Percentiles rank a stretch among this genome's conserved stretches.
These are phyloP conservation scores for Echiichthys vipera DNA, from an alignment of 2,797 vertebrate species.

Conservation along the genomic window DNA sequence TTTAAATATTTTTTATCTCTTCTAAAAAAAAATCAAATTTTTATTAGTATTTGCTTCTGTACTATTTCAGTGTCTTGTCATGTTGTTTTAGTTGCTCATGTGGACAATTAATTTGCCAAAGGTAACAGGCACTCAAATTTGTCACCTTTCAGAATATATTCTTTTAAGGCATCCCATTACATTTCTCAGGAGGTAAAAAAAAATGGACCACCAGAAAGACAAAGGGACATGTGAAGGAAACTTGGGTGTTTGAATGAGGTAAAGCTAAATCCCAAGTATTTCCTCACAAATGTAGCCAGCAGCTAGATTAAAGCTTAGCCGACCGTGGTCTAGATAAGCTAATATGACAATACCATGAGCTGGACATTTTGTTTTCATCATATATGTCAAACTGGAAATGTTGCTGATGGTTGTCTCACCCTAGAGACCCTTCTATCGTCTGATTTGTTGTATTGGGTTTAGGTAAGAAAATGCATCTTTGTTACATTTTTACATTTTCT, in stretches of 20 bases:
- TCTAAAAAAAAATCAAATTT: not conserved
- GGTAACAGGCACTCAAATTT: conserved; percentile 3
- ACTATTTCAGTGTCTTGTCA: not conserved
- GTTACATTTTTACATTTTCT: not conserved
- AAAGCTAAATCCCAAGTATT: conserved; percentile 45
- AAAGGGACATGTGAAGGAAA: conserved; percentile 50
- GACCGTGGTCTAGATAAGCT: conserved; percentile 8
- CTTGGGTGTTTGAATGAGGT: conserved; percentile 43
- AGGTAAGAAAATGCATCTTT: not conserved
- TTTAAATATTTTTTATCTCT: not conserved
- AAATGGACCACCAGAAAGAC: conserved; percentile 31
- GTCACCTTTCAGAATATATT: conserved; percentile 29
- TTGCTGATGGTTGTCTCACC: not conserved
- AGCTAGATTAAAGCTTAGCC: conserved; percentile 48
- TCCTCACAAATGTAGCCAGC: conserved; percentile 61
- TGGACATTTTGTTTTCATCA: not conserved
- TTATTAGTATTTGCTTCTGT: not conserved
- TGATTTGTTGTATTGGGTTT: not conserved
- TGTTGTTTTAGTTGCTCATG: conserved; percentile 15
- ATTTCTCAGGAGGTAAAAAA: conserved; percentile 25
- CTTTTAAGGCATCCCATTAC: conserved; percentile 29
- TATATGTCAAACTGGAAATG: not conserved
- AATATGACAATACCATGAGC: not conserved
- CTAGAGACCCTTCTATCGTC: too few relatives aligned
- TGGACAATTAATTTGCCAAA: not conserved